These are phyloP conservation scores for Hypercompe scribonia DNA, from an alignment of 2,888 invertebrate genomes.

Conservation along the genomic window DNA sequence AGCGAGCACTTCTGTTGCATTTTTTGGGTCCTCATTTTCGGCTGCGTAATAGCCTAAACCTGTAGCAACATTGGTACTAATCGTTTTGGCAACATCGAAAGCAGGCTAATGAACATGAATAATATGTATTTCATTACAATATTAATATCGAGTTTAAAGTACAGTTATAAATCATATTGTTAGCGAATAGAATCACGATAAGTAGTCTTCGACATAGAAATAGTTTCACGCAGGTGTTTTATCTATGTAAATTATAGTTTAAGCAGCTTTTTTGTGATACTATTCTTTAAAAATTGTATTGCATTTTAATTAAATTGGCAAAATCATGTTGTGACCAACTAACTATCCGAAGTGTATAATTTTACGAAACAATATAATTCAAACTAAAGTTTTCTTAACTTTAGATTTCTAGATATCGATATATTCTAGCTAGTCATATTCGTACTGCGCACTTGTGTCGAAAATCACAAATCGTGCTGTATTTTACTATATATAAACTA, in stretches of 20 bases:
- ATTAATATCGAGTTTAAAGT: constrained; percentile 9
- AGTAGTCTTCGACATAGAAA: neutral
- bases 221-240: constrained; percentile 12
- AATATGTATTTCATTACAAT: constrained; percentile 9
- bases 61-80: constrained; percentile 29
- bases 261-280: neutral
- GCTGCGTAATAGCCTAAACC: constrained; percentile 28
- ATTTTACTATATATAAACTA: no score
- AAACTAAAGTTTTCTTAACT: no score
- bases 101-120: constrained; percentile 10
- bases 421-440: no score
- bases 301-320: no score
- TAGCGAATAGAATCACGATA: neutral
- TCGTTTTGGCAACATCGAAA: constrained; percentile 22
- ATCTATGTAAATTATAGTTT: neutral
- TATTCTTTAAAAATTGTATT: neutral
- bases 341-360: no score
- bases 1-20: neutral
- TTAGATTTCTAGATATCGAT: no score
- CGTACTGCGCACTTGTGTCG: no score
- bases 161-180: constrained; percentile 4
- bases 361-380: no score
- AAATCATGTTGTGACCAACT: no score
- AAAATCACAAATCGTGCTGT: no score
- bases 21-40: neutral